Conservation (phyloP, 35 echinoderm and acorn worm genomes). For the Heliocidaris erythrogramma region DNA sequence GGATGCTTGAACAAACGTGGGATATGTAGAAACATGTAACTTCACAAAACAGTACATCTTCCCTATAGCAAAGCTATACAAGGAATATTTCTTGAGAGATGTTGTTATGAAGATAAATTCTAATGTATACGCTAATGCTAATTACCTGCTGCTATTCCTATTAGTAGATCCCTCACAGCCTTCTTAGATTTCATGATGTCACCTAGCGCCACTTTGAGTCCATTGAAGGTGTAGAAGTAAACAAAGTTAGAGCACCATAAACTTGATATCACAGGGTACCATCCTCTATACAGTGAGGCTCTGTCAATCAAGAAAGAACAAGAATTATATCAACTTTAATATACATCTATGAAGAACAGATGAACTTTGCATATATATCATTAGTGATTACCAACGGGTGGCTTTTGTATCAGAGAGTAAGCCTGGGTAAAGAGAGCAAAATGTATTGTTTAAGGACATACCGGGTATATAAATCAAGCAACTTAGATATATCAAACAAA, state of each 20-base stretch:
- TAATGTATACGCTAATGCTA: background rate
- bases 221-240: slow-evolving; percentile 93
- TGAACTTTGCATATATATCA: too few species aligned
- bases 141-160: slow-evolving; percentile 82
- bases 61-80: background rate
- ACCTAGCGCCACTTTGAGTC: slow-evolving; percentile 57
- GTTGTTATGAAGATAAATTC: too few species aligned
- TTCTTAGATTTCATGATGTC: slow-evolving; percentile 46
- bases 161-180: slow-evolving; percentile 69
- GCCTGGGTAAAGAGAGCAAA: too few species aligned
- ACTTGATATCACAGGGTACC: slow-evolving; percentile 88
- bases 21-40: too few species aligned
- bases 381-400: too few species aligned
- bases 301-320: background rate
- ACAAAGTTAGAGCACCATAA: slow-evolving; percentile 98
- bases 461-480: too few species aligned
- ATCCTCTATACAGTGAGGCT: slow-evolving; percentile 82
- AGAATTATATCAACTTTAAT: background rate
- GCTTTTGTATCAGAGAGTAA: too few species aligned
- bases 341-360: too few species aligned
- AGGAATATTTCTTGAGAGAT: background rate
- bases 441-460: too few species aligned
- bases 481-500: too few species aligned
- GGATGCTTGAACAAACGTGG: too few species aligned
- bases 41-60: too few species aligned